These are phyloP conservation scores for Anoplolepis gracilipes DNA, from an alignment of 1,140 invertebrate species.

Conservation along the genomic window DNA sequence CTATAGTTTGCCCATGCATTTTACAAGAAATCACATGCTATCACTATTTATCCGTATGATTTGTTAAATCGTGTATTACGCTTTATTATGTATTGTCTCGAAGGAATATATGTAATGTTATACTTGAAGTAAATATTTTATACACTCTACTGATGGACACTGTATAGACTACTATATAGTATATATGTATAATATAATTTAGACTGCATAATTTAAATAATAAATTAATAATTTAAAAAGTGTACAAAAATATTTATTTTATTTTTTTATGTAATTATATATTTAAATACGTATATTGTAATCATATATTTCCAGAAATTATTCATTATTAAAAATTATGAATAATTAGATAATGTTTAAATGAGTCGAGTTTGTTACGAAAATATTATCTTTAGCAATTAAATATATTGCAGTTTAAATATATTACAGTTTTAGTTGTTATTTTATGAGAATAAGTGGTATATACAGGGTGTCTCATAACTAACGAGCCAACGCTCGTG, in stretches of 20 bases:
- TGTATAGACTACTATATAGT: background rate
- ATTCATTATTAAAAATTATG: background rate
- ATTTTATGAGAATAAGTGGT: no score
- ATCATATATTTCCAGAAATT: background rate
- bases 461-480: no score
- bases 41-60: conserved; percentile 56
- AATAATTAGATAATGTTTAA: background rate
- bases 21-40: conserved; percentile 63
- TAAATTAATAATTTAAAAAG: no score
- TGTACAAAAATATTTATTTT: no score
- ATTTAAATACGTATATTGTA: background rate
- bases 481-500: no score
- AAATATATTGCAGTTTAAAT: no score
- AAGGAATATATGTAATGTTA: background rate
- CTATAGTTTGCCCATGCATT: conserved; percentile 46
- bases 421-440: no score
- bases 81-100: conserved; percentile 44
- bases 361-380: background rate
- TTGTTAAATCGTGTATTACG: conserved; percentile 59
- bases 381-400: background rate
- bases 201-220: no score
- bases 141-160: no score
- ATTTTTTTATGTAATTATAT: background rate
- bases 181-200: background rate
- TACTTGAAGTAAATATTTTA: background rate